phyloP scores from a whole-genome alignment of 2,888 invertebrate genomes.

The Falcaria lacertinaria region DNA sequence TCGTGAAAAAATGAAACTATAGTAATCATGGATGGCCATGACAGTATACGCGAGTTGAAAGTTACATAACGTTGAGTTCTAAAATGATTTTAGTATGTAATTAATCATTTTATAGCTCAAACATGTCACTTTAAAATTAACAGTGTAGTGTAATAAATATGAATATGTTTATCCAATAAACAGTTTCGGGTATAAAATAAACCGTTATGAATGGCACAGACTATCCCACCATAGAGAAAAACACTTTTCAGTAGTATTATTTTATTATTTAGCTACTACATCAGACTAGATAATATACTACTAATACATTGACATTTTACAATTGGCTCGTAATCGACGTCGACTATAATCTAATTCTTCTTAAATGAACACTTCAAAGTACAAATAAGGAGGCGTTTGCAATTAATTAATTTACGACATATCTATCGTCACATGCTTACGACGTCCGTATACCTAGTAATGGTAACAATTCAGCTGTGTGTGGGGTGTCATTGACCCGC shows the following conservation, averaged over 20 bases:
- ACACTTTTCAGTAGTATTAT: too few species aligned
- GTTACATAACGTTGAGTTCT: background rate
- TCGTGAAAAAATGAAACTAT: too few species aligned
- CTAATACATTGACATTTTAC: too few species aligned
- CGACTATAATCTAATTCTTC: background rate
- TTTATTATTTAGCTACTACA: too few species aligned
- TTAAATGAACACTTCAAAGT: background rate
- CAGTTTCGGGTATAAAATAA: too few species aligned
- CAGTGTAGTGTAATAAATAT: too few species aligned
- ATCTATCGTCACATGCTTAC: slow-evolving; percentile 3
- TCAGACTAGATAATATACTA: too few species aligned
- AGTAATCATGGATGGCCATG: background rate
- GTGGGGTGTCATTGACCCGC: slow-evolving; percentile 58
- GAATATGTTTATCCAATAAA: too few species aligned
- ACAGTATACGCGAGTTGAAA: background rate
- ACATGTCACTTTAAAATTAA: background rate
- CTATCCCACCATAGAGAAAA: too few species aligned
- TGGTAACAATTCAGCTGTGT: slow-evolving; percentile 25
- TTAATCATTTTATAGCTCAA: background rate
- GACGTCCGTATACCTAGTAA: slow-evolving; percentile 10
- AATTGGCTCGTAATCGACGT: background rate
- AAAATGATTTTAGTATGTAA: background rate
- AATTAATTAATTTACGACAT: slow-evolving; percentile 4
- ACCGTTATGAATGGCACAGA: too few species aligned
- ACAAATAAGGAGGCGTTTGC: background rate